Evolutionary conservation across 2,113 vertebrate species (phyloP), one percentile per base, ranked within the genome.

Genomic region (Gorsachius goisagi): DNA sequence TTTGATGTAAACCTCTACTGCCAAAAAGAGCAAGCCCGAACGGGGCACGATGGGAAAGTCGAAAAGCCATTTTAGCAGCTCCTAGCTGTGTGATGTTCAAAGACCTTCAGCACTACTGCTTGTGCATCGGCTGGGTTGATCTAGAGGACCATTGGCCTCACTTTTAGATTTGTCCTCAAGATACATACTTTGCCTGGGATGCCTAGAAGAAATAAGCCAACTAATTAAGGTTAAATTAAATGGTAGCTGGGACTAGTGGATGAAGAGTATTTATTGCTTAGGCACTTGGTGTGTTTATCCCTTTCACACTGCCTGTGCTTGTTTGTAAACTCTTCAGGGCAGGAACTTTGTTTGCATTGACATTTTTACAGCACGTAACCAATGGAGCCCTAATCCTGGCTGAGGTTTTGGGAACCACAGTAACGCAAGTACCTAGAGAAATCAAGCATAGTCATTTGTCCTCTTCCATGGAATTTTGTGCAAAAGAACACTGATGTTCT

Each of bases 111-210:
- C 35, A 1, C 52, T 37, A 0, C n/a, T 45, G 58, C 9, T 20
- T 9, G 2, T 24, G 8, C 0, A 0, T 2, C 3, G 49, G 21
- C 6, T 72, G 64, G 35, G 3, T 11, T 62, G 59, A 28, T 53
- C 72, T 32, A 58, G 18, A 56, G 83, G 53, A 47, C 11, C 59
- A 3, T 0, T 56, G 63, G 35, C n/a, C 39, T 86, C 5, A 4
- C 35, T 64, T 87, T 28, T 32, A 28, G 33, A 3, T 92, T 63
- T 80, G 32, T 83, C 53, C 67, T 82, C 50, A 9, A 44, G 22
- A 50, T 59, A 6, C 0, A 13, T 7, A 5, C 58, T 75, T 67
- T 33, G 24, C 18, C 21, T 77, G 83, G 27, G 9, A 21, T 76
- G 26, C 74, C 47, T 76, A 1, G 19, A 76, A 88, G 93, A 92